A percentile compares a stretch with the other conserved stretches of the same genome.
phyloP scores from a whole-genome alignment of 2,888 invertebrate genomes.

The Petrolisthes manimaculis region DNA sequence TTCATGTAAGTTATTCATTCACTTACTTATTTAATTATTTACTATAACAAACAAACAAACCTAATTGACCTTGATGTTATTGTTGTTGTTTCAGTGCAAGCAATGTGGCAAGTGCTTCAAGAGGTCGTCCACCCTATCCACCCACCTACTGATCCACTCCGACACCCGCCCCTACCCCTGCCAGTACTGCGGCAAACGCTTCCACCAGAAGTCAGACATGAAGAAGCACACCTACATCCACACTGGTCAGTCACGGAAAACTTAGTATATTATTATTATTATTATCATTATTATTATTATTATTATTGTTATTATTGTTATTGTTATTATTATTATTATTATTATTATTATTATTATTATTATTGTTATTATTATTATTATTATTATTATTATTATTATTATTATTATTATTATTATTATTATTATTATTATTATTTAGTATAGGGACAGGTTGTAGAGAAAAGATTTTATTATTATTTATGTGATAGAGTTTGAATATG shows the following conservation, averaged over 20 bases:
- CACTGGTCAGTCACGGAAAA: constrained; percentile 71
- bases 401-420: neutral
- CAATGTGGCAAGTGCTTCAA: constrained; percentile 73
- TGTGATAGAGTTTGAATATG: no score
- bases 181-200: constrained; percentile 76
- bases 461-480: no score
- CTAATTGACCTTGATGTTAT: no score
- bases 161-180: constrained; percentile 75
- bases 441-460: no score
- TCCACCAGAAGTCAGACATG: constrained; percentile 78
- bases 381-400: neutral
- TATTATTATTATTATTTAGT: no score
- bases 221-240: constrained; percentile 78
- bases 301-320: no score
- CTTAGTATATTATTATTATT: neutral
- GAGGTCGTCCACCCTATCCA: constrained; percentile 73
- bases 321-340: no score
- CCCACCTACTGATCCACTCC: constrained; percentile 73
- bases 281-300: no score
- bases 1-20: no score
- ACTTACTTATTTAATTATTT: neutral
- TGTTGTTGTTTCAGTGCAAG: constrained; percentile 68
- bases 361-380: neutral
- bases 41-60: no score
- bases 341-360: neutral